Evolutionary conservation across 2,113 vertebrate species (phyloP).

Genomic region (Otis tarda): DNA sequence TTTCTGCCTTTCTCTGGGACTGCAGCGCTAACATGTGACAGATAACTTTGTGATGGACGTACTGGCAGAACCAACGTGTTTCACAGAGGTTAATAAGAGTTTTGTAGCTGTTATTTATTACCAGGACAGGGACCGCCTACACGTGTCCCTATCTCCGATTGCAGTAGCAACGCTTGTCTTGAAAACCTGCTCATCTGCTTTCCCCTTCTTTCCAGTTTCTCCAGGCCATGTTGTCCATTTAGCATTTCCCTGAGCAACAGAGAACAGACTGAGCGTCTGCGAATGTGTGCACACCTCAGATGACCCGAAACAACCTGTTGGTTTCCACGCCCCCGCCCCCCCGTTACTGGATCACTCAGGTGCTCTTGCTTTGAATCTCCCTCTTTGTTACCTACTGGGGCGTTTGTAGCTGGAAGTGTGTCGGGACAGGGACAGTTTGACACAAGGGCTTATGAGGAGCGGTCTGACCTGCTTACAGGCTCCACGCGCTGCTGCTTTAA

Average conservation of each 20-base stretch:
- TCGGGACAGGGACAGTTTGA: background rate
- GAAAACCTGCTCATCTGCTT: constrained; percentile 39
- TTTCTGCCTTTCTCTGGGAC: background rate
- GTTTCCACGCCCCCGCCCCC: too few relatives aligned
- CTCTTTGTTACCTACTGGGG: background rate
- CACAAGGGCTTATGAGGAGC: background rate
- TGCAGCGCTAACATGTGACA: background rate
- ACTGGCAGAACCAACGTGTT: background rate
- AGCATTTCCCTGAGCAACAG: constrained; percentile 1
- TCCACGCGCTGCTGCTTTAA: background rate
- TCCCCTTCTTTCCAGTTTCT: background rate
- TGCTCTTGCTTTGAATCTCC: constrained; percentile 22
- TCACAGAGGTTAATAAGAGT: background rate
- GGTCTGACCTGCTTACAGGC: background rate
- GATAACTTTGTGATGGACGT: background rate
- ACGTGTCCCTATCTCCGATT: background rate
- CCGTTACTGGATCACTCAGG: background rate
- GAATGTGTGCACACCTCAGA: background rate
- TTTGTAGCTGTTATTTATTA: constrained; percentile 27
- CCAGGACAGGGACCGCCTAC: background rate
- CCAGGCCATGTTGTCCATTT: background rate
- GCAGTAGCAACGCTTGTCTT: background rate
- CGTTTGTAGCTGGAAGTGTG: background rate
- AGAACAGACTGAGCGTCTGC: constrained; percentile 9
- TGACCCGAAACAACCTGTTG: background rate